Conservation (phyloP, 2,797 vertebrate genomes). For the Enteromius anoplus region DNA sequence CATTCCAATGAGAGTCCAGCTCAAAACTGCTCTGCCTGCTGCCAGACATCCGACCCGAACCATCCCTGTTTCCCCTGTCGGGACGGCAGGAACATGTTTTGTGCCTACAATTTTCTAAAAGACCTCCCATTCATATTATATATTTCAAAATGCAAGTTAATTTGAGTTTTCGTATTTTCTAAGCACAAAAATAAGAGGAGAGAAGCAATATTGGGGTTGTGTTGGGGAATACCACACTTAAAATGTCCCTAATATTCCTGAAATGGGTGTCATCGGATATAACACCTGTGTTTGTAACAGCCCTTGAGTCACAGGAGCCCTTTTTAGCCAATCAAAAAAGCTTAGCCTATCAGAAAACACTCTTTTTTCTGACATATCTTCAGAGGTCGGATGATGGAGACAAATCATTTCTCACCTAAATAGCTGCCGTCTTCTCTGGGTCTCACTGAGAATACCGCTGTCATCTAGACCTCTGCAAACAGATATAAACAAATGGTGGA, state of each 20-base stretch:
- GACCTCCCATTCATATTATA: neutral
- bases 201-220: neutral
- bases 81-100: neutral
- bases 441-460: slow-evolving; percentile 86
- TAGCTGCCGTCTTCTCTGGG: slow-evolving; percentile 90
- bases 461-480: slow-evolving; percentile 80
- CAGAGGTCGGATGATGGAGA: neutral
- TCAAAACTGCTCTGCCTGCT: slow-evolving; percentile 94
- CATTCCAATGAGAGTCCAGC: slow-evolving; percentile 84
- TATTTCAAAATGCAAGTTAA: neutral
- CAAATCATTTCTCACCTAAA: slow-evolving; percentile 81
- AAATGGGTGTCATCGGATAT: neutral
- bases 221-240: neutral
- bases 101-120: neutral
- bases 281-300: neutral
- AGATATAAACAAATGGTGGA: neutral
- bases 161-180: neutral
- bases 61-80: slow-evolving; percentile 85
- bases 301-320: neutral
- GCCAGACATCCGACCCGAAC: slow-evolving; percentile 84
- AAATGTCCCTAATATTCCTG: neutral
- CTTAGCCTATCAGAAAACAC: neutral
- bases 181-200: neutral
- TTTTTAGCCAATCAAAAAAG: neutral
- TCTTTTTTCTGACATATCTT: neutral